Conservation (phyloP, 2,888 invertebrate genomes). For the Rhorus exstirpatorius region DNA sequence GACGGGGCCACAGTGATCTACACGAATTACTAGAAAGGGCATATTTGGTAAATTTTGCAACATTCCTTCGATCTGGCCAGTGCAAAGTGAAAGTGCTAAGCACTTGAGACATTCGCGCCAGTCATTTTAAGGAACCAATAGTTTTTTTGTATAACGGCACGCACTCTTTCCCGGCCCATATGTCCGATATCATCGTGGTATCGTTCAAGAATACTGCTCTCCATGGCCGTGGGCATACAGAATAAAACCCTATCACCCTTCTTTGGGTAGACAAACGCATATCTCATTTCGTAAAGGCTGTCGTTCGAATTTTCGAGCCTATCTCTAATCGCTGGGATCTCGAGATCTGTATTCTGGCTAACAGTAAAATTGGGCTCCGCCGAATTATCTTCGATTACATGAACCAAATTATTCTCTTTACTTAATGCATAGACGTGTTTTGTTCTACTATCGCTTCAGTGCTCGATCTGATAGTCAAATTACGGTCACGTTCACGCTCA, state of each 20-base stretch:
- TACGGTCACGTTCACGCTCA: too few relatives aligned
- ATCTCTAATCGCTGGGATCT: constrained; percentile 67
- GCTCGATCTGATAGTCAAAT: constrained; percentile 74
- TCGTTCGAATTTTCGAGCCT: constrained; percentile 66
- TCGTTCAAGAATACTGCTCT: constrained; percentile 45
- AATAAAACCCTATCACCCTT: constrained; percentile 58
- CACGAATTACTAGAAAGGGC: constrained; percentile 64
- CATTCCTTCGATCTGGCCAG: constrained; percentile 65
- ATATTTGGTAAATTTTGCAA: constrained; percentile 66
- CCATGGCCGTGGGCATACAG: constrained; percentile 69
- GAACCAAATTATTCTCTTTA: constrained; percentile 32
- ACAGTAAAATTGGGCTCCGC: constrained; percentile 66
- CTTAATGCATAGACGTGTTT: constrained; percentile 77
- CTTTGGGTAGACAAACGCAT: constrained; percentile 70
- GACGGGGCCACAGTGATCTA: constrained; percentile 71
- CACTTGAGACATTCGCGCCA: constrained; percentile 67
- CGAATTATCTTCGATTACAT: constrained; percentile 67
- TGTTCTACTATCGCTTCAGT: constrained; percentile 73
- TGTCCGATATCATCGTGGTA: constrained; percentile 72
- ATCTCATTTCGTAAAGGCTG: constrained; percentile 64
- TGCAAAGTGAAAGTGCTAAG: constrained; percentile 54
- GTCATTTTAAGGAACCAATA: constrained; percentile 66
- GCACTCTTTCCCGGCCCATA: constrained; percentile 66
- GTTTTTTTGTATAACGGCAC: constrained; percentile 47
- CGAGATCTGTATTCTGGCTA: constrained; percentile 53